Base-by-base conservation (phyloP, 2,797 vertebrate genomes). In the Smutsia temminckii region DNA sequence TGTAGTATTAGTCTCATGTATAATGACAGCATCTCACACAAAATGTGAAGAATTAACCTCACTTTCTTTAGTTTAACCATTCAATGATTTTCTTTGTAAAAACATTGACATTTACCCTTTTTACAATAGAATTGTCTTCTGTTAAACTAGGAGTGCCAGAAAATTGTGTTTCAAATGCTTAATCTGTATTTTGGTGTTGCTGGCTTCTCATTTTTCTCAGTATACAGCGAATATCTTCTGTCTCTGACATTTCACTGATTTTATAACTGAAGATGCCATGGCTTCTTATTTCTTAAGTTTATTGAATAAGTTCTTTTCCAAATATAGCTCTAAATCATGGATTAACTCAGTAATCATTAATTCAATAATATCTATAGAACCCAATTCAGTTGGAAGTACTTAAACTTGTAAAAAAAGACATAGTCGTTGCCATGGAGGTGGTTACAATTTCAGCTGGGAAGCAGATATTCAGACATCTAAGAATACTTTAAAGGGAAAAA, bases 161-260 rank as follows among this genome's bases (percentile, higher is more conserved):
- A 96, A 92, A 53, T 74, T 84, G 13, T 85, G 13, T 51, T 92
- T 40, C 37, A 94, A 90, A 81, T 75, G 40, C 21, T 77, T 88
- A 37, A 42, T 83, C 4, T 49, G 40, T 89, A 14, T 32, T 66
- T 91, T 72, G 71, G 46, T 46, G 84, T 9, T 18, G 16, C 61
- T 20, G 5, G 32, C 40, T 89, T 89, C 51, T 81, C 55, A 46
- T 85, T 91, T 94, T 72, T 88, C 49, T 80, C 37, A 72, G 20
- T 72, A 42, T 10, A 55, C 6, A 94, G 32, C 29, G 77, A 16
- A 57, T 63, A 34, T 75, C 29, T 90, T 93, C 71, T 85, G 40
- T 79, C 46, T 2, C 0, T 83, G 27, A 85, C 78, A 84, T 89
- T 74, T 93, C 40, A 88, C n/a, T 32, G 59, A 75, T 61, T 78